Conservation (phyloP, 2,888 invertebrate species). For the Physocephala rufipes region DNA sequence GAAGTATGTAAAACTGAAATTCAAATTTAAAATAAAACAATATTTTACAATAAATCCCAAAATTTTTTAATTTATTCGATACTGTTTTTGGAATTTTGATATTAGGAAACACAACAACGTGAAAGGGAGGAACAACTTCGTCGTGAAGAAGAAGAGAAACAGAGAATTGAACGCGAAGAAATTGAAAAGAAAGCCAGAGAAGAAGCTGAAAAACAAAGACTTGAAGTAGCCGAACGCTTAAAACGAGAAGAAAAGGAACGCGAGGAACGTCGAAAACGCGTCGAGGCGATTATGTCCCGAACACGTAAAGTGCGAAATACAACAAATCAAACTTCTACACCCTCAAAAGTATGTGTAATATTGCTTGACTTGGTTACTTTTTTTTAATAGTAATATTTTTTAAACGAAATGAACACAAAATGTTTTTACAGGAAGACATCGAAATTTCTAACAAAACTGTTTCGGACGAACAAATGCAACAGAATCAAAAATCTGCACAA, state of each 20-base stretch:
- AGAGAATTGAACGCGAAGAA: slow-evolving; percentile 77
- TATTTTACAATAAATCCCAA: no score
- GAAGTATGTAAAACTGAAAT: slow-evolving; percentile 67
- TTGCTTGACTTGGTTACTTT: no score
- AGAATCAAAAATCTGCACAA: slow-evolving; percentile 45
- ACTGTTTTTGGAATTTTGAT: no score
- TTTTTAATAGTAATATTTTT: neutral
- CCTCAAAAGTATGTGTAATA: slow-evolving; percentile 59
- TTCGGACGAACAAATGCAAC: slow-evolving; percentile 37
- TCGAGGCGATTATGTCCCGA: slow-evolving; percentile 91
- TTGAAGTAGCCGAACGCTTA: slow-evolving; percentile 83
- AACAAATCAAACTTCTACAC: slow-evolving; percentile 57
- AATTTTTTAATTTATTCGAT: no score
- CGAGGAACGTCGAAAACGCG: slow-evolving; percentile 85
- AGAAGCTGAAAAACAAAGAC: slow-evolving; percentile 83
- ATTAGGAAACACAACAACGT: slow-evolving; percentile 71
- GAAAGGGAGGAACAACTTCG: slow-evolving; percentile 81
- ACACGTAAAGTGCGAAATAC: slow-evolving; percentile 70
- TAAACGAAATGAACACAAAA: slow-evolving; percentile 29
- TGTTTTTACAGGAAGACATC: slow-evolving; percentile 49
- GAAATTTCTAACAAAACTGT: slow-evolving; percentile 46
- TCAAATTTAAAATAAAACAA: slow-evolving; percentile 71
- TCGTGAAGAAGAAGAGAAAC: slow-evolving; percentile 73
- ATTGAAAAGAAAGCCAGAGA: slow-evolving; percentile 83
- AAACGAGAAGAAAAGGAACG: slow-evolving; percentile 90